Base-by-base conservation (phyloP, 2,113 vertebrate species). In the Sander vitreus region DNA sequence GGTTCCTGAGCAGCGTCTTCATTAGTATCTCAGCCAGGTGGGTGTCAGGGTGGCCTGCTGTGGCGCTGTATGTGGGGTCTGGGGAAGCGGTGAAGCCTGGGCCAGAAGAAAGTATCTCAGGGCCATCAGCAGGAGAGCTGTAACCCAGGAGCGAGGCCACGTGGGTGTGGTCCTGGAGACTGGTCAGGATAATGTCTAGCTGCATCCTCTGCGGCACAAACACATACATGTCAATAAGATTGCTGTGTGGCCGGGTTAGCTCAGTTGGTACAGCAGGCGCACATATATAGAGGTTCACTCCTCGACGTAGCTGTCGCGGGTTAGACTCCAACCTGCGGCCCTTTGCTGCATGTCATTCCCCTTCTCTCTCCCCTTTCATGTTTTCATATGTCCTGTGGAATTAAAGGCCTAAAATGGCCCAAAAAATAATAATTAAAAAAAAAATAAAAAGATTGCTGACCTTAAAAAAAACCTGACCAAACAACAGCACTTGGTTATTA, bases 1-100 rank as follows among this genome's bases (percentile, higher is more conserved):
- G 92, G 92, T 99, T 99, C 93, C 98, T 96, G 62, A 99, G 94
- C 75, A 99, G 96, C 21, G 98, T 99, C 94, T 99, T 99, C 98
- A 99, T 99, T 70, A 99, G 91, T 87, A 99, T 99, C 95, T 99
- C 98, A 9, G 98, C 98, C 77, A 99, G 93, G 84, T 99, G 98
- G 11, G 98, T 99, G 86, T 99, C 98, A 0, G 97, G 98, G 78
- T 97, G 97, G 30, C 85, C 87, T 4, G 86, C 66, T 0, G 89
- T 54, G 55, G 95, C 85, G 81, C 92, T 67, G 5, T 97, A 90
- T 2, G 74, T 1, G 0, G 85, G 71, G 58, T 94, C 93, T 0
- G 79, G 84, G 1, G 79, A 95, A 62, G 85, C 90, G 25, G n/a
- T 95, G 23, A 97, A 98, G 50, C 92, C 89, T 8, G 93, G 65